phyloP scores from a whole-genome alignment of 2,888 invertebrate genomes.

The Ligdia adustata region DNA sequence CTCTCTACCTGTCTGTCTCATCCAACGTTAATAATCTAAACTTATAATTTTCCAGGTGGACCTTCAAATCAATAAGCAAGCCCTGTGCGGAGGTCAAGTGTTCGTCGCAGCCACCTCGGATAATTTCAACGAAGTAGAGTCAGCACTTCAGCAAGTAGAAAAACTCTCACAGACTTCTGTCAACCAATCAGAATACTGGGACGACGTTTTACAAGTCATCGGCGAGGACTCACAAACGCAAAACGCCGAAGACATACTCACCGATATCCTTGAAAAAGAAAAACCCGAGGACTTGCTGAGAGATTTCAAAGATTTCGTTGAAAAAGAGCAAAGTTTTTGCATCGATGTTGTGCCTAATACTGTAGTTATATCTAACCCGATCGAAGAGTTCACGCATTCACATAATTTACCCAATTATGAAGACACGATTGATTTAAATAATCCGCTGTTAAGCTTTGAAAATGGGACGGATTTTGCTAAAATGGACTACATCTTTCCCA shows the following conservation, averaged over 20 bases:
- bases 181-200: constrained; percentile 49
- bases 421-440: constrained; percentile 34
- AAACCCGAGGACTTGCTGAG: constrained; percentile 18
- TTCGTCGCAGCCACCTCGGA: constrained; percentile 47
- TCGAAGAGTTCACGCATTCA: constrained; percentile 41
- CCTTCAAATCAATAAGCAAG: constrained; percentile 59
- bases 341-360: constrained; percentile 8
- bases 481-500: constrained; percentile 45
- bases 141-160: constrained; percentile 53
- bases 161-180: constrained; percentile 48
- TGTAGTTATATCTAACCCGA: constrained; percentile 33
- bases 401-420: constrained; percentile 39
- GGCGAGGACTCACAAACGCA: constrained; percentile 38
- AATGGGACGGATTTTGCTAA: constrained; percentile 21
- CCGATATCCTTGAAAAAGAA: constrained; percentile 1
- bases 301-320: constrained; percentile 29
- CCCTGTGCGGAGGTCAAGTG: constrained; percentile 65
- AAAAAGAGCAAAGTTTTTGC: constrained; percentile 32
- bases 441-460: constrained; percentile 30
- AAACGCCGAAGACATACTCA: constrained; percentile 10
- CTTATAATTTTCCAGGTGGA: constrained; percentile 9
- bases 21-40: no score
- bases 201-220: constrained; percentile 56
- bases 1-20: no score
- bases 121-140: constrained; percentile 49